Percentiles rank a stretch among this genome's conserved stretches.
phyloP scores from a whole-genome alignment of 2,888 invertebrate genomes.

The Helicoverpa assulta region DNA sequence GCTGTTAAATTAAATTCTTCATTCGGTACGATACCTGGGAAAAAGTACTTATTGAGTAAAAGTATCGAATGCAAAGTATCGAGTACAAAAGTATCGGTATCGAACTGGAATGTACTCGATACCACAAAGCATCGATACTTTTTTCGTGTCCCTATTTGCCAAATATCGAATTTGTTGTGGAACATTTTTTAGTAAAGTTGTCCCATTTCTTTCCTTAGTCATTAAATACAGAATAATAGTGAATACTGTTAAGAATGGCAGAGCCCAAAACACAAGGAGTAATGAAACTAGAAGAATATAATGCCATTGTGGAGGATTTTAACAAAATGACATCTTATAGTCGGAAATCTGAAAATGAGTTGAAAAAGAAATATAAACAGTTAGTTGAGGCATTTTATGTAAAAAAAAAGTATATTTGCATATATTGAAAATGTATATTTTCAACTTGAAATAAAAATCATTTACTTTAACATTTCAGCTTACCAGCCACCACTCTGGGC shows the following conservation, averaged over 20 bases:
- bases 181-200: too few species aligned
- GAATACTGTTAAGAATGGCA: constrained; percentile 13
- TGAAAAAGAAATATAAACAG: constrained; percentile 90
- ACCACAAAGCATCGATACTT: too few species aligned
- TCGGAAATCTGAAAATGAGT: constrained; percentile 90
- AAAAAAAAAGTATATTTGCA: too few species aligned
- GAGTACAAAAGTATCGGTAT: too few species aligned
- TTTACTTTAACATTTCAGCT: constrained; percentile 74
- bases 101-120: too few species aligned
- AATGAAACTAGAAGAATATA: constrained; percentile 85
- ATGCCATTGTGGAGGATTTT: constrained; percentile 90
- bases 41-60: too few species aligned
- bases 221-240: background rate
- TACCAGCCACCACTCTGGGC: constrained; percentile 91
- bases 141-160: too few species aligned
- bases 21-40: too few species aligned
- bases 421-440: background rate
- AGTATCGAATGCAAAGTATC: too few species aligned
- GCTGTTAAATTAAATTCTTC: too few species aligned
- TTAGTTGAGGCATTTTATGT: constrained; percentile 68
- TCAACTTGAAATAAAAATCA: background rate
- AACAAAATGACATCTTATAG: constrained; percentile 88
- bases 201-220: too few species aligned
- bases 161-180: too few species aligned
- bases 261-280: constrained; percentile 69